Evolutionary conservation across 2,797 vertebrate genomes (phyloP).

Genomic region (Halcyon chelicuti): DNA sequence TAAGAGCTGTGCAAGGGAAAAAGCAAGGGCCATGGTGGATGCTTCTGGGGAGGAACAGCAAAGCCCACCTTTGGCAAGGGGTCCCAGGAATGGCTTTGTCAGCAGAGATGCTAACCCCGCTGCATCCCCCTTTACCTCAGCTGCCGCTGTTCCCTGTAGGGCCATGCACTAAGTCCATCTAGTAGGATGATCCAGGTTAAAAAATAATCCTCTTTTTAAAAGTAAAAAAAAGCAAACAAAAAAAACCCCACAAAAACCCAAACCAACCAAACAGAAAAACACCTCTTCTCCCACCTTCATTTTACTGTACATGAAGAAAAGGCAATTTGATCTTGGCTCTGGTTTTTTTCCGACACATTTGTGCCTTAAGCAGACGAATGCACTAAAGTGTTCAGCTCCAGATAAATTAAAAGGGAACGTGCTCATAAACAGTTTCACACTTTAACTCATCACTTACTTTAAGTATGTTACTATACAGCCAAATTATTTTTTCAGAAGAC

Average conservation of each 20-base stretch:
- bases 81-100: not conserved
- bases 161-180: not conserved
- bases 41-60: not conserved
- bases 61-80: not conserved
- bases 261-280: too few species aligned
- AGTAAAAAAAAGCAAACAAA: too few species aligned
- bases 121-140: not conserved
- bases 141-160: not conserved
- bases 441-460: conserved; percentile 24
- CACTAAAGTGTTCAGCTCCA: not conserved
- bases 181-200: not conserved
- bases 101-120: not conserved
- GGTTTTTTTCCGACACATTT: not conserved
- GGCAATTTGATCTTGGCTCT: not conserved
- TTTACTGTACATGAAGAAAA: not conserved
- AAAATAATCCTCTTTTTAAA: not conserved
- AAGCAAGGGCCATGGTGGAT: not conserved
- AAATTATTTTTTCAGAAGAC: not conserved
- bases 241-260: too few species aligned
- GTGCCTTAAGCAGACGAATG: not conserved
- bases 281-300: too few species aligned
- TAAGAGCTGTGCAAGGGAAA: not conserved
- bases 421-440: conserved; percentile 4
- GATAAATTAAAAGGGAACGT: not conserved
- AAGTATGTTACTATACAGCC: not conserved